These are phyloP conservation scores for Drosophila pallidifrons DNA, from an alignment of 1,140 invertebrate genomes.

Conservation along the genomic window DNA sequence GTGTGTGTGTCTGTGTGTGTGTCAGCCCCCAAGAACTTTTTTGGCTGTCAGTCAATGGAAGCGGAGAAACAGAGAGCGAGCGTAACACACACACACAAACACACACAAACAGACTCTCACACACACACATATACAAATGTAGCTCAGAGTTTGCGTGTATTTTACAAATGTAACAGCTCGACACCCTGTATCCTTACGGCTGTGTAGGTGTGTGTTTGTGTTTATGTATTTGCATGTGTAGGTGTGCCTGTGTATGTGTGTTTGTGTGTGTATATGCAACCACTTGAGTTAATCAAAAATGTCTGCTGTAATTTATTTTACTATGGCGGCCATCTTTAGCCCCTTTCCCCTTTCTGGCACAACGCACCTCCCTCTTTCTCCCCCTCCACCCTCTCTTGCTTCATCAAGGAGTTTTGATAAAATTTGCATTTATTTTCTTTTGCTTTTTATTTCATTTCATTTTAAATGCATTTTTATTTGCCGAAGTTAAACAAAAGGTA, in stretches of 20 bases:
- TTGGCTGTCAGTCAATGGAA: conserved; percentile 83
- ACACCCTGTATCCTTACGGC: conserved; percentile 63
- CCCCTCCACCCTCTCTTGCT: not conserved
- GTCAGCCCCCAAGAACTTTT: conserved; percentile 79
- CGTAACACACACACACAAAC: conserved; percentile 45
- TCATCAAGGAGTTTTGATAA: conserved; percentile 38
- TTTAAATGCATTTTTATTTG: conserved; percentile 47
- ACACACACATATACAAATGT: conserved; percentile 11
- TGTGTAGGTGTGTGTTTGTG: conserved; percentile 24
- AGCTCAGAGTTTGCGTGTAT: conserved; percentile 14
- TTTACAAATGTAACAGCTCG: conserved; percentile 32
- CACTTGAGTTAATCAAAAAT: conserved; percentile 84
- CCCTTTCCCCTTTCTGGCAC: conserved; percentile 48
- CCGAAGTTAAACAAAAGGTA: conserved; percentile 58
- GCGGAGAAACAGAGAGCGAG: conserved; percentile 60
- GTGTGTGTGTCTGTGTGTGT: conserved; percentile 30
- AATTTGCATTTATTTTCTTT: conserved; percentile 37
- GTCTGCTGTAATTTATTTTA: conserved; percentile 84
- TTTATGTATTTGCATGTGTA: conserved; percentile 29
- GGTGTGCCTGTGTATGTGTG: conserved; percentile 28
- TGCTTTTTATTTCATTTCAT: conserved; percentile 33
- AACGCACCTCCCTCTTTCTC: not conserved
- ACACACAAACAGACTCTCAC: conserved; percentile 2
- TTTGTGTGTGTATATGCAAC: conserved; percentile 73
- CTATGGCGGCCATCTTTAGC: conserved; percentile 79